Percentiles rank a stretch among this genome's conserved stretches.
Evolutionary conservation across 2,888 invertebrate genomes (phyloP).

Genomic region (Amblyjoppa proteus): DNA sequence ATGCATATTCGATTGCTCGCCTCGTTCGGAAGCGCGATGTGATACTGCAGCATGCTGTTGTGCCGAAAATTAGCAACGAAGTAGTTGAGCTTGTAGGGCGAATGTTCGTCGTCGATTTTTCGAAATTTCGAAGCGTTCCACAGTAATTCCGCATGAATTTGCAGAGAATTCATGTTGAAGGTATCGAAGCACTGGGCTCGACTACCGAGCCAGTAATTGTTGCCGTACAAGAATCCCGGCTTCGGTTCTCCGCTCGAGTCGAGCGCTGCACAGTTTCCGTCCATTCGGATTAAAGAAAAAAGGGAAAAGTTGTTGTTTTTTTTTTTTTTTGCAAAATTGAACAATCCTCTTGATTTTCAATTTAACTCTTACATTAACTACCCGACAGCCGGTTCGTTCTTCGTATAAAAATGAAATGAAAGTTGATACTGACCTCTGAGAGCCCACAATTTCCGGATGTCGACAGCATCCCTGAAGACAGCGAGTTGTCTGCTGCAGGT

Average conservation of each 20-base stretch:
- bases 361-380: not conserved
- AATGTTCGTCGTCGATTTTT: slow-evolving; percentile 80
- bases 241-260: slow-evolving; percentile 87
- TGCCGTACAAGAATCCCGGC: slow-evolving; percentile 87
- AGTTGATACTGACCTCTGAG: slow-evolving; percentile 85
- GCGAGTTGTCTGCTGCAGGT: slow-evolving; percentile 84
- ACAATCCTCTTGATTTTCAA: not conserved
- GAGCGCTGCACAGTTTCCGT: slow-evolving; percentile 82
- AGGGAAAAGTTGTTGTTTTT: too few species aligned
- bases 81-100: slow-evolving; percentile 83
- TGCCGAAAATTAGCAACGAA: slow-evolving; percentile 84
- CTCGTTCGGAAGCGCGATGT: slow-evolving; percentile 83
- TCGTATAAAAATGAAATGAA: not conserved
- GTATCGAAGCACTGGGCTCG: slow-evolving; percentile 86
- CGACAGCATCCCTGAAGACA: slow-evolving; percentile 84
- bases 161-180: slow-evolving; percentile 75
- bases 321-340: too few species aligned
- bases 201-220: slow-evolving; percentile 88
- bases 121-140: slow-evolving; percentile 78
- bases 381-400: not conserved
- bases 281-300: not conserved
- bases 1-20: slow-evolving; percentile 75
- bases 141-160: slow-evolving; percentile 73
- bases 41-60: slow-evolving; percentile 84
- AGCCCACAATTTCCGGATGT: slow-evolving; percentile 85